Conservation (phyloP, 2,888 invertebrate genomes). For the Melanotus villosus region DNA sequence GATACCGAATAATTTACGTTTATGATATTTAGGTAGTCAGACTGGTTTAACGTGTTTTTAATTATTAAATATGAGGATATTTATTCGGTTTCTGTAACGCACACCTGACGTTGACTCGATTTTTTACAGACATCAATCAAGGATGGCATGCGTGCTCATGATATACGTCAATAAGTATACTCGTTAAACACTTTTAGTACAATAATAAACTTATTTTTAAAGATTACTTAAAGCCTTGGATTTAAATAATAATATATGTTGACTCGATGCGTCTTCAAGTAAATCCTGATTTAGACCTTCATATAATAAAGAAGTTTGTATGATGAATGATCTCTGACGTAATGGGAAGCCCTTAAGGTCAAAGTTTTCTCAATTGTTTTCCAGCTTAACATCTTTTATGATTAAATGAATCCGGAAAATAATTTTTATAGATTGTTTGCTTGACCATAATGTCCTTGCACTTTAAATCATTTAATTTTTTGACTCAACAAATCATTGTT, state of each 20-base stretch:
- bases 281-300: background rate
- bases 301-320: no score
- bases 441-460: no score
- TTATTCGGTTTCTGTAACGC: background rate
- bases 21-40: background rate
- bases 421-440: no score
- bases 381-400: background rate
- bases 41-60: conserved; percentile 21
- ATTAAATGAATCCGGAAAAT: no score
- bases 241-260: background rate
- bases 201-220: conserved; percentile 17
- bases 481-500: no score
- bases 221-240: background rate
- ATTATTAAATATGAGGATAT: background rate
- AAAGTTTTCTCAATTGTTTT: no score
- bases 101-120: background rate
- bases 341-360: no score
- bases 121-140: conserved; percentile 7
- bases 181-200: background rate
- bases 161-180: conserved; percentile 1
- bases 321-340: no score
- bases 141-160: conserved; percentile 4
- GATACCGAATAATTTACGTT: conserved; percentile 13
- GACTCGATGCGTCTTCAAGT: background rate
- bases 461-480: no score